These are phyloP conservation scores for Caenorhabditis inopinata DNA, from an alignment of 1,140 invertebrate genomes.

Conservation along the genomic window DNA sequence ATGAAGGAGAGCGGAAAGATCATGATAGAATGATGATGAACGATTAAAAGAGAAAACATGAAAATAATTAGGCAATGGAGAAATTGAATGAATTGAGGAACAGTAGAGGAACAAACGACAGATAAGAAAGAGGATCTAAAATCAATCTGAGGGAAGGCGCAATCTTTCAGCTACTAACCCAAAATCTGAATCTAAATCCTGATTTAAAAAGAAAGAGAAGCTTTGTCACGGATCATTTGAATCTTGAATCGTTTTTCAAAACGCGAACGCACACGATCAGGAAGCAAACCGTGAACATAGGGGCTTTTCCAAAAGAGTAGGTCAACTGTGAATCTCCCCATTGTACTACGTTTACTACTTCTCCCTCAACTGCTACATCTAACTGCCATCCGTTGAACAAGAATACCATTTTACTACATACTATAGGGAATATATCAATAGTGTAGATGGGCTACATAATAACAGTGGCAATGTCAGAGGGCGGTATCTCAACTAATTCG, in stretches of 20 bases:
- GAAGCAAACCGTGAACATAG: background rate
- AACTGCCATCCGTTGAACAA: background rate
- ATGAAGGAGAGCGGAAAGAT: background rate
- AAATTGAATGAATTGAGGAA: background rate
- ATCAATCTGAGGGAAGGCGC: background rate
- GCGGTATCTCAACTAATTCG: slow-evolving; percentile 24
- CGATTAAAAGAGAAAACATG: background rate
- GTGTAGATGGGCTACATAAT: background rate
- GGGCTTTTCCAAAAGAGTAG: too few relatives aligned
- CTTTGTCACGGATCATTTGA: slow-evolving; percentile 11
- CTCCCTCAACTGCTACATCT: too few relatives aligned
- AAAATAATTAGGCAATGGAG: background rate
- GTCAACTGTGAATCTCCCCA: background rate
- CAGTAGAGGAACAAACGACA: background rate
- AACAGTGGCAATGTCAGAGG: slow-evolving; percentile 7
- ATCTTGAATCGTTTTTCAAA: background rate
- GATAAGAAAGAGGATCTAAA: background rate
- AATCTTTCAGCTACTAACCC: background rate
- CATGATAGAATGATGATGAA: slow-evolving; percentile 17
- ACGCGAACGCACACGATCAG: background rate
- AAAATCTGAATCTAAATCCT: too few relatives aligned
- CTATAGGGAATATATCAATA: background rate
- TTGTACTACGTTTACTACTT: too few relatives aligned
- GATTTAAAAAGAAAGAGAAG: too few relatives aligned
- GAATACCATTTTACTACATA: background rate